These are phyloP conservation scores for Aphidius gifuensis DNA, from an alignment of 1,140 invertebrate genomes.

Conservation along the genomic window DNA sequence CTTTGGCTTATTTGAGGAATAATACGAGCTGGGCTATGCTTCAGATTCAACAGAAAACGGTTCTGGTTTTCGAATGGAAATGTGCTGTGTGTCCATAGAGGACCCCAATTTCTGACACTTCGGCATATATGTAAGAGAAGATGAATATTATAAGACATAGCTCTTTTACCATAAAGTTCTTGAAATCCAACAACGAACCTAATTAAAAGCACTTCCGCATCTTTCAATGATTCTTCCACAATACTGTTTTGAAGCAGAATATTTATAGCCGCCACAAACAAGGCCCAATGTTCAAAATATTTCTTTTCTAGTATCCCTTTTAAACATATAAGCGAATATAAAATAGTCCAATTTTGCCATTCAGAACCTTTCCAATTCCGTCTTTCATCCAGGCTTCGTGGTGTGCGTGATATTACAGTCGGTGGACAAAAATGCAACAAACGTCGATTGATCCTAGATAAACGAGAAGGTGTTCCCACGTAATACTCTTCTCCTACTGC, in stretches of 20 bases:
- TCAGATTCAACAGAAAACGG: conserved; percentile 10
- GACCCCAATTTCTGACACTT: conserved; percentile 17
- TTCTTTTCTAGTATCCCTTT: conserved; percentile 10
- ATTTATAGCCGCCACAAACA: conserved; percentile 17
- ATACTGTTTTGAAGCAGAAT: conserved; percentile 18
- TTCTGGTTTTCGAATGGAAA: conserved; percentile 21
- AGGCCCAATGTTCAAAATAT: conserved; percentile 18
- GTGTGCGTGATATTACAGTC: conserved; percentile 12
- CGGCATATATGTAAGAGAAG: conserved; percentile 4
- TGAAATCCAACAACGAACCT: conserved; percentile 10
- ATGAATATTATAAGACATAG: conserved; percentile 20
- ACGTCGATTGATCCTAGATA: conserved; percentile 16
- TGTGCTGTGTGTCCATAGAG: conserved; percentile 15
- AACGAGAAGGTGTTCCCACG: conserved; percentile 19
- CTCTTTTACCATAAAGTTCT: conserved; percentile 10
- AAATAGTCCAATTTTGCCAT: conserved; percentile 20
- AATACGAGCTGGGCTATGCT: conserved; percentile 11
- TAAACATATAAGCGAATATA: conserved; percentile 19
- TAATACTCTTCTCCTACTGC: conserved; percentile 16
- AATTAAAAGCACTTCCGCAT: neutral
- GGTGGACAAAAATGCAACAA: conserved; percentile 13
- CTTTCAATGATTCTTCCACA: conserved; percentile 3
- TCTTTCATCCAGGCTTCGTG: conserved; percentile 12
- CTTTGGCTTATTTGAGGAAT: conserved; percentile 8
- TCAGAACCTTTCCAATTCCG: conserved; percentile 21